Base-by-base conservation (phyloP, 2,888 invertebrate species). In the Xestia rhomboidea region DNA sequence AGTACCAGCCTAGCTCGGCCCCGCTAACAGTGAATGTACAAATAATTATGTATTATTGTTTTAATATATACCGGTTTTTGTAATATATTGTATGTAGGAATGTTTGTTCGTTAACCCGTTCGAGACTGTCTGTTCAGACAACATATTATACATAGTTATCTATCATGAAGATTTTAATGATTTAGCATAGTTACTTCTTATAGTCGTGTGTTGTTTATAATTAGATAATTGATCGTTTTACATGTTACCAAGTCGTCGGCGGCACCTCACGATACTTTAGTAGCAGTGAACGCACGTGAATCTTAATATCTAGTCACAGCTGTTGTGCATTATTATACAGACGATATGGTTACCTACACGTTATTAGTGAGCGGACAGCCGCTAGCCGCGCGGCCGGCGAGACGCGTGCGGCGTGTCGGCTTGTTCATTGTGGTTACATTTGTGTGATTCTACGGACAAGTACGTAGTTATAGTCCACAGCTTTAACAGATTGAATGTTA, bases 301-400 rank as follows among this genome's bases (percentile, higher is more conserved):
- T 93, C 91, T 94, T 92, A 85, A 89, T 89, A 90, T 95, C 95
- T 95, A 95, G 95, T 95, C 95, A 94, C 94, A 91, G 92, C 93
- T 93, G 94, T 94, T 94, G 94, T 94, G 94, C 93, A 92, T 93
- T 90, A 85, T 87, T 87, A 83, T 77, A 87, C 84, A 84, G 69
- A 83, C 21, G 78, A 87, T 82, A 79, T 79, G 80, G 62, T 79
- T 76, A 88, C 87, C 87, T 84, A 80, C 84, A 74, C 75, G 75
- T 68, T 54, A 76, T 68, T 54, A 76, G 78, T 41, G 64, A 73
- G 76, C 68, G 81, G 81, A 27, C 46, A 30, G 51, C 34, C 64
- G 64, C 44, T 41, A 30, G 51, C 41, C 64, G 64, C 44, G 79
- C 60, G 21, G 57, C 27, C 76, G 82, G 60, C n/a, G 57, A 11